Evolutionary conservation across 2,797 vertebrate genomes (phyloP).

Genomic region (Heteromormyrus szaboi): DNA sequence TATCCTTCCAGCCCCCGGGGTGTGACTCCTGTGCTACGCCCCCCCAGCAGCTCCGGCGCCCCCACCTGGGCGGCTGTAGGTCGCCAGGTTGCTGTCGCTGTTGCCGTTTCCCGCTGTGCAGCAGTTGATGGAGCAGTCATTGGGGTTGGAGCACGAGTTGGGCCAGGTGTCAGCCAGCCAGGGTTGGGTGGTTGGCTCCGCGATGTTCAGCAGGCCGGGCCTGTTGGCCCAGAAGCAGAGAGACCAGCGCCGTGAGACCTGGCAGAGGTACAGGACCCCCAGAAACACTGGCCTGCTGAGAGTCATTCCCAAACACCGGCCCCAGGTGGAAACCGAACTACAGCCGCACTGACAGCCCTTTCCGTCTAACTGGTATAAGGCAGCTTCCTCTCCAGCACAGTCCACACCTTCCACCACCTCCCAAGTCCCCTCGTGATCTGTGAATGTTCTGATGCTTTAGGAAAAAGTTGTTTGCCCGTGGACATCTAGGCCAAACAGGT

Average conservation of each 20-base stretch:
- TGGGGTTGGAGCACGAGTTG: constrained; percentile 92
- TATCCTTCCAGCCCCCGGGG: neutral
- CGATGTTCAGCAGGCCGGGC: constrained; percentile 93
- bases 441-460: neutral
- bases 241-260: neutral
- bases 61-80: constrained; percentile 94
- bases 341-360: neutral
- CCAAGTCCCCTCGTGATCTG: neutral
- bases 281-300: neutral
- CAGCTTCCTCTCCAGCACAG: neutral
- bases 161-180: constrained; percentile 99
- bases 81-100: constrained; percentile 94
- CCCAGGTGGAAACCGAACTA: neutral
- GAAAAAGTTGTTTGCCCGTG: constrained; percentile 28
- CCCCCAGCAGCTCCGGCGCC: neutral
- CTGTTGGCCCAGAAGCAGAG: constrained; percentile 49
- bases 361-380: neutral
- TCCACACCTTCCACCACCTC: neutral
- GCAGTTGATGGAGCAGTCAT: constrained; percentile 96
- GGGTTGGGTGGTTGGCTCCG: constrained; percentile 83
- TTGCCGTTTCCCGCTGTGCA: constrained; percentile 89
- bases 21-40: neutral
- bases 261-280: neutral
- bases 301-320: neutral
- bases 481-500: constrained; percentile 50